Conservation (phyloP, 2,888 invertebrate species). For the Saturnia japonica region DNA sequence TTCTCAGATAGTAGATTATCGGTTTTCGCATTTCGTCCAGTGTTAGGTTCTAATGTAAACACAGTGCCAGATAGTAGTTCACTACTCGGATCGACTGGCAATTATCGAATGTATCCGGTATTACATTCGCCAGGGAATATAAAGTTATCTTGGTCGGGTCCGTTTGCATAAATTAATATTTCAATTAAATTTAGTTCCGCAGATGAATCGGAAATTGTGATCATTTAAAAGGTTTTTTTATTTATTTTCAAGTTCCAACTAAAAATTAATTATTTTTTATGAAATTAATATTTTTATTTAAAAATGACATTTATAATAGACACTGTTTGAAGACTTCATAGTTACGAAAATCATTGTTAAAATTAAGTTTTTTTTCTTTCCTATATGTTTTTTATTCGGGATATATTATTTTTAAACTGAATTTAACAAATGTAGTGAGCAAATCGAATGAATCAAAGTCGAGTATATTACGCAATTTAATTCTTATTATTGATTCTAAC, state of each 20-base stretch:
- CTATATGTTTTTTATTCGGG: not conserved
- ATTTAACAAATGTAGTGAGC: not conserved
- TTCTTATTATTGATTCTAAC: conserved; percentile 34
- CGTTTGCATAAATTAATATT: conserved; percentile 51
- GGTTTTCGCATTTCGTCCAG: not conserved
- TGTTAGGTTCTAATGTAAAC: conserved; percentile 27
- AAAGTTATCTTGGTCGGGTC: conserved; percentile 32
- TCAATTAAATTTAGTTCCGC: conserved; percentile 42
- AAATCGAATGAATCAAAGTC: not conserved
- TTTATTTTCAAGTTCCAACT: not conserved
- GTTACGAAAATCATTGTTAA: not conserved
- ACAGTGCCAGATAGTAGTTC: conserved; percentile 29
- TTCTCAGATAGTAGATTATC: not conserved
- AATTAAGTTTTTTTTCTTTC: not conserved
- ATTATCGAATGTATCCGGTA: conserved; percentile 48
- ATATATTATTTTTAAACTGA: not conserved
- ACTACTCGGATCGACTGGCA: conserved; percentile 31
- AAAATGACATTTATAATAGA: no score
- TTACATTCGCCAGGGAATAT: conserved; percentile 38
- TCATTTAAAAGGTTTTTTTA: conserved; percentile 15
- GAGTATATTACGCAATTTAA: not conserved
- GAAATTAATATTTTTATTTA: no score
- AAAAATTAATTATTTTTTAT: no score
- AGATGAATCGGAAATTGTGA: conserved; percentile 30
- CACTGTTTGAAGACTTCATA: no score